These are phyloP conservation scores for Cromileptes altivelis DNA, from an alignment of 2,113 vertebrate genomes.

Conservation along the genomic window DNA sequence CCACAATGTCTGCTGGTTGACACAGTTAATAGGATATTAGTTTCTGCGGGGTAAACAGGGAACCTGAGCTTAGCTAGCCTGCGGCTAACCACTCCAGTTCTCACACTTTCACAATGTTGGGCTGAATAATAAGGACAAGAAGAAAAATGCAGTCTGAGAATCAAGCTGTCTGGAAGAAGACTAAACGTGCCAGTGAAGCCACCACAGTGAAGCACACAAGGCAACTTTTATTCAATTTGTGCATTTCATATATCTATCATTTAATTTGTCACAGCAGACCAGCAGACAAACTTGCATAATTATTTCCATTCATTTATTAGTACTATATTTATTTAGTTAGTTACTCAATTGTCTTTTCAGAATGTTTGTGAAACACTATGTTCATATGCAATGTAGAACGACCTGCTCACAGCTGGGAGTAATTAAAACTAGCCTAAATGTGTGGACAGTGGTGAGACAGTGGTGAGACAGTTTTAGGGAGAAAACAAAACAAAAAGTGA, in stretches of 20 bases:
- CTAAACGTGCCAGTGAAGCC: background rate
- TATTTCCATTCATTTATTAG: background rate
- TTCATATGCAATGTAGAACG: background rate
- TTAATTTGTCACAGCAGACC: background rate
- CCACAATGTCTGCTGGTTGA: slow-evolving; percentile 52
- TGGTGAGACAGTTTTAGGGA: slow-evolving; percentile 8
- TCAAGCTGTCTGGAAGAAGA: background rate
- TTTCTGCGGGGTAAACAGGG: slow-evolving; percentile 60
- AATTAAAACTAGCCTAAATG: background rate
- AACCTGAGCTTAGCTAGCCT: slow-evolving; percentile 46
- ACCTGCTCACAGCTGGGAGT: slow-evolving; percentile 18
- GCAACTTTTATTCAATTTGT: background rate
- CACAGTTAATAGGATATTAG: slow-evolving; percentile 59
- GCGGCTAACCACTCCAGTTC: slow-evolving; percentile 24
- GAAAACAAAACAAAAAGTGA: background rate
- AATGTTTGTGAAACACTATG: background rate
- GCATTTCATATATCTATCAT: background rate
- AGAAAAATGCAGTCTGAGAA: background rate
- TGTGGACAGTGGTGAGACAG: slow-evolving; percentile 1
- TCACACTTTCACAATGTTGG: slow-evolving; percentile 30
- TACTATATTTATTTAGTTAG: too few species aligned
- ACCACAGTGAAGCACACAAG: background rate
- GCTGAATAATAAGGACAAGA: slow-evolving; percentile 9
- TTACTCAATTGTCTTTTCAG: background rate
- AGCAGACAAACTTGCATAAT: background rate